Evolutionary conservation across 2,113 vertebrate genomes (phyloP).

Genomic region (Arothron firmamentum): DNA sequence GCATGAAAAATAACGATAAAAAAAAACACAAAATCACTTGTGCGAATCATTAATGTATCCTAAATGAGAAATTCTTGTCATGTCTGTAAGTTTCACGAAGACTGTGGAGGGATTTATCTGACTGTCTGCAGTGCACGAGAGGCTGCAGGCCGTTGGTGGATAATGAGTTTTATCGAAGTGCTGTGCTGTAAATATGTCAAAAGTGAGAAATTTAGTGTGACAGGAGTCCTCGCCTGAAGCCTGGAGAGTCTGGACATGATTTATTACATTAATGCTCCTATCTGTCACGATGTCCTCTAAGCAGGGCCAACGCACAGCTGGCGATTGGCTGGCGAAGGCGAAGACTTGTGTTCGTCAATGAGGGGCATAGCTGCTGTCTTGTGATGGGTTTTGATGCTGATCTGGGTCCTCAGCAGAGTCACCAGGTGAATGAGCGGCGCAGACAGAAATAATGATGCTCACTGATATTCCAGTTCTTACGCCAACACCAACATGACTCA

Average conservation of each 20-base stretch:
- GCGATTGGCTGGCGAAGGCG: slow-evolving; percentile 8
- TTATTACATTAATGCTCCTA: slow-evolving; percentile 34
- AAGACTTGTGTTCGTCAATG: slow-evolving; percentile 7
- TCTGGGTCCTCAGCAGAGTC: slow-evolving; percentile 17
- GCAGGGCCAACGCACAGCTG: slow-evolving; percentile 1
- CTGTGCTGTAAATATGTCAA: slow-evolving; percentile 23
- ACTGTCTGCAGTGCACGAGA: too few species aligned
- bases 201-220: slow-evolving; percentile 10
- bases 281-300: slow-evolving; percentile 12
- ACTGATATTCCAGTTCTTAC: slow-evolving; percentile 53
- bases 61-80: too few species aligned
- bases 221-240: slow-evolving; percentile 21
- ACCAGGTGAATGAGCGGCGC: slow-evolving; percentile 47
- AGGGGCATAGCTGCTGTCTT: not conserved
- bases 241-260: slow-evolving; percentile 28
- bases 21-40: too few species aligned
- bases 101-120: too few species aligned
- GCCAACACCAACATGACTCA: slow-evolving; percentile 48
- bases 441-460: slow-evolving; percentile 51
- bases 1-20: too few species aligned
- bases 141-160: not conserved
- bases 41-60: too few species aligned
- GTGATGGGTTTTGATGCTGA: slow-evolving; percentile 1
- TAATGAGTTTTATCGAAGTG: not conserved
- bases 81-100: too few species aligned